phyloP scores from a whole-genome alignment of 2,797 vertebrate genomes.

The Phoxinus dragarum region DNA sequence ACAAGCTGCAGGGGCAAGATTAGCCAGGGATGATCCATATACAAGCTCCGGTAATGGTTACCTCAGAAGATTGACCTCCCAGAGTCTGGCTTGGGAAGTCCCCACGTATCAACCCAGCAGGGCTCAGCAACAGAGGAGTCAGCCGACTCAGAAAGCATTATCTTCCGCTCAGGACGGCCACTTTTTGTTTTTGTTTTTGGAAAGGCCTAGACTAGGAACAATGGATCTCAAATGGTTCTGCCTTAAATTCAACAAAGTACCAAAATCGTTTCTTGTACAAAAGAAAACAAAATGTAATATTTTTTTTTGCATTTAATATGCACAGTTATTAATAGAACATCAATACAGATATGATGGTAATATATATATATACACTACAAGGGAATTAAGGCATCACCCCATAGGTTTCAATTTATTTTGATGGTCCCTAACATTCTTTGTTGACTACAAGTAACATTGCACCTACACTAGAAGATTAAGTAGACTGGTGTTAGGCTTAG shows the following conservation, averaged over 20 bases:
- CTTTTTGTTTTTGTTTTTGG: neutral
- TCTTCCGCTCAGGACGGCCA: constrained; percentile 16
- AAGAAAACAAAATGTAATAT: neutral
- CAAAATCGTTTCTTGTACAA: neutral
- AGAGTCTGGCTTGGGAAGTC: constrained; percentile 38
- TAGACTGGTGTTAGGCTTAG: too few species aligned
- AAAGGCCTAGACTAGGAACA: neutral
- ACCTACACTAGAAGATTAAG: too few species aligned
- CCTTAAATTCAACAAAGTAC: neutral
- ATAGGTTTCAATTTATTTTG: too few species aligned
- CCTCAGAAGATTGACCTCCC: constrained; percentile 40
- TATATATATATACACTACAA: too few species aligned
- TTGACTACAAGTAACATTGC: too few species aligned
- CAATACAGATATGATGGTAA: neutral
- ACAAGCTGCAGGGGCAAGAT: constrained; percentile 46
- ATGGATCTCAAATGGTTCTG: neutral
- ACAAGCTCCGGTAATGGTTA: constrained; percentile 39
- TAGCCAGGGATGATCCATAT: constrained; percentile 48
- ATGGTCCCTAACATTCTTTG: too few species aligned
- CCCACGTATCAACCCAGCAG: constrained; percentile 23
- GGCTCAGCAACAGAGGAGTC: constrained; percentile 25
- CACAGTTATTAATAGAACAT: neutral
- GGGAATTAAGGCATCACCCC: too few species aligned
- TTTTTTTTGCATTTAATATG: too few species aligned
- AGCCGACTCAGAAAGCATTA: constrained; percentile 29